Base-by-base conservation (phyloP, 2,888 invertebrate species). In the Aphodius sticticus region DNA sequence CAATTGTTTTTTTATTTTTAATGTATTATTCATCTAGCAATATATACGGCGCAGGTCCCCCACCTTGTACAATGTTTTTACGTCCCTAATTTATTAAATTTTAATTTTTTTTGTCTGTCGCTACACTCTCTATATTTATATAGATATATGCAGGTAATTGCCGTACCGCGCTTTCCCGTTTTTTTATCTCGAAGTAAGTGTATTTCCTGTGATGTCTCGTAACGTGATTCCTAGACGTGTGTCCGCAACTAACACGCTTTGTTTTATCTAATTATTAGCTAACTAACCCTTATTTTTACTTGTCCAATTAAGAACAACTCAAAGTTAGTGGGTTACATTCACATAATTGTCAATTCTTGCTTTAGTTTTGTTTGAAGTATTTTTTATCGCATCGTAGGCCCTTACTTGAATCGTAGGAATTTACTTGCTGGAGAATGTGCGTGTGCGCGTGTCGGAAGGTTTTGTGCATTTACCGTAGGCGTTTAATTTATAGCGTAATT, bases 11-110 rank as follows among this genome's bases (percentile, higher is more conserved):
- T 53, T 82, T 81, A 79, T 83, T 83, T 83, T 84, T 82, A 83
- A 82, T 85, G 83, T 85, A 85, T 85, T 85, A 86, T 86, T 86
- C 86, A 84, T 84, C 84, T 86, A 87, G 87, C 87, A 87, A 87
- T 87, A 87, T 87, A 87, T 86, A 83, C 77, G 78, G 70, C 78
- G 80, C 76, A 82, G 81, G 77, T 78, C 53, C 53, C 12, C 53
- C 70, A 79, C 78, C 79, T 80, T 77, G 70, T 77, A 78, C 77
- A 79, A 79, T 82, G 78, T 82, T 83, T 81, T 81, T 74, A 77
- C 74, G 75, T 81, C 78, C 53, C 78, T 80, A 79, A 80, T 80
- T 81, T 82, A 82, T 82, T 82, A 72, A 80, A 82, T 79, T 82
- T 81, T 80, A 77, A 76, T 53, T 77, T 77, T 35, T 76, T 76